These are phyloP conservation scores for Corynorhinus townsendii DNA, from an alignment of 2,113 vertebrate species.

Conservation along the genomic window DNA sequence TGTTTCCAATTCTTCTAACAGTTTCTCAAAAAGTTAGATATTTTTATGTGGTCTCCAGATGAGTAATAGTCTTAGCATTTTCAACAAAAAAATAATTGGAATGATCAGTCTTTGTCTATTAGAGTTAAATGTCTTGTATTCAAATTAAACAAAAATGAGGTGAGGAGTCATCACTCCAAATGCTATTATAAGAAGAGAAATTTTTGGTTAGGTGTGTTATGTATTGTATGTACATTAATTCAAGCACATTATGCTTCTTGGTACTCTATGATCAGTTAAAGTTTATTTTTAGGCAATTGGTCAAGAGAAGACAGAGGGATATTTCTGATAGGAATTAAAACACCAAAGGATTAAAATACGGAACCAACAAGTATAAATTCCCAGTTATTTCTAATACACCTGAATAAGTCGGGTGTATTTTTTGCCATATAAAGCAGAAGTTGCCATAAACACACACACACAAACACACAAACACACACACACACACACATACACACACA, in stretches of 20 bases:
- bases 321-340: not conserved
- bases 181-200: not conserved
- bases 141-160: slow-evolving; percentile 34
- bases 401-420: not conserved
- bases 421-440: not conserved
- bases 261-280: not conserved
- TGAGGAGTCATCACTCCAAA: not conserved
- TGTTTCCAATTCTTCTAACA: not conserved
- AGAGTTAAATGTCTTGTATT: not conserved
- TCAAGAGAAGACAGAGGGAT: not conserved
- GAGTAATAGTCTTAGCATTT: not conserved
- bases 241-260: not conserved
- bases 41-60: not conserved
- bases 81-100: not conserved
- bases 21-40: not conserved
- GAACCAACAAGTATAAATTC: not conserved
- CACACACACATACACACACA: too few species aligned
- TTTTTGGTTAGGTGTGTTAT: not conserved
- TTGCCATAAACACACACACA: not conserved
- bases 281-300: slow-evolving; percentile 1
- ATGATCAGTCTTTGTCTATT: not conserved
- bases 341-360: not conserved
- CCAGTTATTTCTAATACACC: not conserved
- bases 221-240: not conserved
- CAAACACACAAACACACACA: too few species aligned